phyloP scores from a whole-genome alignment of 2,797 vertebrate species.

The Sciaenops ocellatus region DNA sequence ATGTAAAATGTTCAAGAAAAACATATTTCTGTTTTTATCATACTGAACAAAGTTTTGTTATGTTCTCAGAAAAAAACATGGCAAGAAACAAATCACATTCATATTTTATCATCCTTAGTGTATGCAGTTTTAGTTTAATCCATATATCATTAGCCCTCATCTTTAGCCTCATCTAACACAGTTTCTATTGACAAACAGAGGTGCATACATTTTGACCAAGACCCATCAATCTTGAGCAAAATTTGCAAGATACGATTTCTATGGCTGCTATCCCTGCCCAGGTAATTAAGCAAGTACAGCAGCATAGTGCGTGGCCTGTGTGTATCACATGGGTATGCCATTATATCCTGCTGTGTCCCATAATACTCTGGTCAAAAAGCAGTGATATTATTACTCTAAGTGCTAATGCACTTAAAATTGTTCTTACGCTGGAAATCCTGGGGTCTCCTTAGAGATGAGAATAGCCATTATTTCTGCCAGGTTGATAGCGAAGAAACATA shows the following conservation, averaged over 20 bases:
- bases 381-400: slow-evolving; percentile 26
- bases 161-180: not conserved
- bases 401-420: slow-evolving; percentile 45
- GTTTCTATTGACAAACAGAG: not conserved
- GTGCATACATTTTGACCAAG: not conserved
- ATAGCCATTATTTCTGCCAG: slow-evolving; percentile 71
- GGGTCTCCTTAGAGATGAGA: slow-evolving; percentile 65
- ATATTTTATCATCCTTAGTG: not conserved
- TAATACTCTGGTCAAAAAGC: slow-evolving; percentile 14
- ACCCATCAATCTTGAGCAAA: not conserved
- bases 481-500: slow-evolving; percentile 72
- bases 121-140: not conserved
- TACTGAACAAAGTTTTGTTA: not conserved
- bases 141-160: not conserved
- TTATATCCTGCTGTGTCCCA: not conserved
- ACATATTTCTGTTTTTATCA: not conserved
- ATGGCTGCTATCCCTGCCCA: not conserved
- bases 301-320: not conserved
- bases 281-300: not conserved
- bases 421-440: slow-evolving; percentile 34
- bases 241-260: not conserved
- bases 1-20: not conserved
- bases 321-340: not conserved
- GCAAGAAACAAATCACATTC: not conserved
- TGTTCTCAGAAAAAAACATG: not conserved